Conservation (phyloP, 2,797 vertebrate genomes). For the Trachops cirrhosus region DNA sequence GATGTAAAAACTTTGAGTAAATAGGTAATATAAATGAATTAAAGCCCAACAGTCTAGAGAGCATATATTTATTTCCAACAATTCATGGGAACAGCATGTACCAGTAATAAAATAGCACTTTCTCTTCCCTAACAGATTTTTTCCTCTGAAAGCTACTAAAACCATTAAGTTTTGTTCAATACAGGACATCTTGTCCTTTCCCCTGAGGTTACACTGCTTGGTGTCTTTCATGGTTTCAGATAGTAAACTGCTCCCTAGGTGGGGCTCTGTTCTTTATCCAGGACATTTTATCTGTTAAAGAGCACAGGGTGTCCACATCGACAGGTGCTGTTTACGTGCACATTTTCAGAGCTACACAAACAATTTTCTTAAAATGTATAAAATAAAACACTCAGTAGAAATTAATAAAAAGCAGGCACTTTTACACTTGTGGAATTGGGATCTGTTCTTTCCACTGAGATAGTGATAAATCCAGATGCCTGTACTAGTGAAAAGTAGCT, state of each 20-base stretch:
- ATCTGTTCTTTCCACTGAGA: conserved; percentile 20
- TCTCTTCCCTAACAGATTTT: conserved; percentile 14
- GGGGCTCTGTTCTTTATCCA: conserved; percentile 21
- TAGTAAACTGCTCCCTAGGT: conserved; percentile 33
- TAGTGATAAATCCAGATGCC: background rate
- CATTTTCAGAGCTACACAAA: background rate
- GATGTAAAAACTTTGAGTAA: conserved; percentile 3
- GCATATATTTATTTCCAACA: conserved; percentile 33
- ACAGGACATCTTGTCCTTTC: conserved; percentile 58
- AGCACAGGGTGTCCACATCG: conserved; percentile 1
- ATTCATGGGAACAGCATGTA: conserved; percentile 53
- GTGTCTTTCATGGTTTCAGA: conserved; percentile 53
- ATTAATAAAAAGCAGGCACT: conserved; percentile 15
- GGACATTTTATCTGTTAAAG: conserved; percentile 47
- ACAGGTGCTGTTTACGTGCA: conserved; percentile 20
- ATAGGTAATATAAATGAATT: conserved; percentile 35
- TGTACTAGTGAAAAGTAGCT: background rate
- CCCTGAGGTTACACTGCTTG: conserved; percentile 36
- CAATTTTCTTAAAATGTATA: conserved; percentile 21
- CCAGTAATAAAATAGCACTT: conserved; percentile 54
- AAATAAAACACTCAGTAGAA: conserved; percentile 31
- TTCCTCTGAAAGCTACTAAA: conserved; percentile 1
- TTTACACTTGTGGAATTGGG: background rate
- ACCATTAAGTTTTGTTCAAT: conserved; percentile 43
- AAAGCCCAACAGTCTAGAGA: background rate